phyloP scores from a whole-genome alignment of 2,113 vertebrate species.

The Lynx canadensis region DNA sequence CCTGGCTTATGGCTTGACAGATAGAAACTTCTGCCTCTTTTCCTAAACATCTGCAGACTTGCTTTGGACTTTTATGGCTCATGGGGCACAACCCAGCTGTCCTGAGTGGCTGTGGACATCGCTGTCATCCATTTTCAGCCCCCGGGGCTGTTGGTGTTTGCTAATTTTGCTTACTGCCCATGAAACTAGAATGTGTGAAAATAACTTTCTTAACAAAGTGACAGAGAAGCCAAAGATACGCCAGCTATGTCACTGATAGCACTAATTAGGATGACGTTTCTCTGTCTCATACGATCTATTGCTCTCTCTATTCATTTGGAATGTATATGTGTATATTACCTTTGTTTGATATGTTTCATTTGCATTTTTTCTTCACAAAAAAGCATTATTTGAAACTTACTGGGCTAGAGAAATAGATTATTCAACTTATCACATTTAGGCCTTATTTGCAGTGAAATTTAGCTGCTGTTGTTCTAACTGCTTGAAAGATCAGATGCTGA shows the following conservation, averaged over 20 bases:
- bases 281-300: rapidly evolving
- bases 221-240: neutral
- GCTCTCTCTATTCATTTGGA: neutral
- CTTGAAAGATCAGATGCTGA: neutral
- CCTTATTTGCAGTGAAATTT: neutral
- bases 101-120: neutral
- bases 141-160: neutral
- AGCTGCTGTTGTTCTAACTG: neutral
- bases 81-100: neutral
- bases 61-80: neutral
- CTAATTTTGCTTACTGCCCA: neutral
- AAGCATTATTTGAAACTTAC: neutral
- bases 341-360: neutral
- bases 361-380: neutral
- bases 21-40: constrained; percentile 24
- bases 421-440: neutral
- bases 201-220: constrained; percentile 9
- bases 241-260: neutral
- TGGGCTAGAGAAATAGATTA: neutral
- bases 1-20: neutral
- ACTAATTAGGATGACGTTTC: neutral
- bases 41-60: neutral
- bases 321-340: neutral
- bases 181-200: neutral
- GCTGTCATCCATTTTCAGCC: neutral